Evolutionary conservation across 2,888 invertebrate species (phyloP).

Genomic region (Frankliniella fusca): DNA sequence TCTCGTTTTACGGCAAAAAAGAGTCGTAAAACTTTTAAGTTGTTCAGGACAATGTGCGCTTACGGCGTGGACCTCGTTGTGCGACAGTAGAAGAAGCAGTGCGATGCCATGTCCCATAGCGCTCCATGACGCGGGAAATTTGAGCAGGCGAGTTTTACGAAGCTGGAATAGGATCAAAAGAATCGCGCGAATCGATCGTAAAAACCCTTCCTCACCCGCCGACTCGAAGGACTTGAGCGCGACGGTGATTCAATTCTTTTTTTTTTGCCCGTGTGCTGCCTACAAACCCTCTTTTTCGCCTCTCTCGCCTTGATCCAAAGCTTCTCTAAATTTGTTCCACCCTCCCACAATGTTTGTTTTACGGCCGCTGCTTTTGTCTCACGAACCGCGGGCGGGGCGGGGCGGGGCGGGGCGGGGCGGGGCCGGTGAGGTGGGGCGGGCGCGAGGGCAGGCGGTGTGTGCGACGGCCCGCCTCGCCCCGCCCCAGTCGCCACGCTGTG

Average conservation of each 20-base stretch:
- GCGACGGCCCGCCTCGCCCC: not conserved
- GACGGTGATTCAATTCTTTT: not conserved
- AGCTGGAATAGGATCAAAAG: not conserved
- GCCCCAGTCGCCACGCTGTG: not conserved
- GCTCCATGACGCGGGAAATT: not conserved
- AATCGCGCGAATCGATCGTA: not conserved
- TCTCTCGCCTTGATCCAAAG: too few relatives aligned
- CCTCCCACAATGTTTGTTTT: slow-evolving; percentile 22
- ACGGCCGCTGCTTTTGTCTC: not conserved
- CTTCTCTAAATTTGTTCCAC: not conserved
- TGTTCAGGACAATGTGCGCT: too few relatives aligned
- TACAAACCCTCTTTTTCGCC: not conserved
- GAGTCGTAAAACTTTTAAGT: not conserved
- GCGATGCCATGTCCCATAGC: not conserved
- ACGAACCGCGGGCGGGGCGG: not conserved
- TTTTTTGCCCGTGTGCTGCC: not conserved
- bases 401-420: too few relatives aligned
- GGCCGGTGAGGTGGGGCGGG: too few relatives aligned
- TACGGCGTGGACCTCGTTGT: too few relatives aligned
- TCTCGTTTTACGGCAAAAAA: not conserved
- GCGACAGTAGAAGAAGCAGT: too few relatives aligned
- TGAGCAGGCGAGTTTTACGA: not conserved
- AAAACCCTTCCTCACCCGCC: not conserved
- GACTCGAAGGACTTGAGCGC: too few relatives aligned
- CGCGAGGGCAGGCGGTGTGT: too few relatives aligned